Evolutionary conservation across 2,113 vertebrate genomes (phyloP).

Genomic region (Macquaria australasica): DNA sequence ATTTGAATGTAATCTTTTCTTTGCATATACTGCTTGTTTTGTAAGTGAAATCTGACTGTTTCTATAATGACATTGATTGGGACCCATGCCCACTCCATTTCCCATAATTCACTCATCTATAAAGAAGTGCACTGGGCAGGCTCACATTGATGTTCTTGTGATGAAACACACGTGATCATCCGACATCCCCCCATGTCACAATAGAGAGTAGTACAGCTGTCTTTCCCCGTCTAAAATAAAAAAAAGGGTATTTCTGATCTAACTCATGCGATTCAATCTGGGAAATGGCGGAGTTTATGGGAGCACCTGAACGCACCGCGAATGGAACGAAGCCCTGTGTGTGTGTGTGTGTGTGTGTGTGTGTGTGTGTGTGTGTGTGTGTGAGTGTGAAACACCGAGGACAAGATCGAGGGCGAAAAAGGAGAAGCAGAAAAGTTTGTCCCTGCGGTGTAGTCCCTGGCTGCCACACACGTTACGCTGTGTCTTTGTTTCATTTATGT

Average conservation of each 20-base stretch:
- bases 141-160: not conserved
- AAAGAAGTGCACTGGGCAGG: not conserved
- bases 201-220: not conserved
- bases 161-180: not conserved
- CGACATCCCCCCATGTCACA: not conserved
- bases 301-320: conserved; percentile 60
- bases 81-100: not conserved
- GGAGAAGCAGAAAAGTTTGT: conserved; percentile 68
- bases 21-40: not conserved
- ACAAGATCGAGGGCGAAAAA: conserved; percentile 61
- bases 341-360: conserved; percentile 3
- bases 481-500: conserved; percentile 32
- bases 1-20: not conserved
- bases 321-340: conserved; percentile 59
- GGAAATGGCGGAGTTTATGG: conserved; percentile 5
- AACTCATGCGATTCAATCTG: not conserved
- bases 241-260: not conserved
- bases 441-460: conserved; percentile 11
- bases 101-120: not conserved
- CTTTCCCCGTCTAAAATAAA: not conserved
- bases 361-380: not conserved
- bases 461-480: not conserved
- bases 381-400: conserved; percentile 54
- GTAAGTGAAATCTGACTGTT: not conserved
- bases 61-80: not conserved